A percentile compares a stretch with the other conserved stretches of the same genome.
These are phyloP conservation scores for Entomyzon cyanotis DNA, from an alignment of 2,113 vertebrate genomes.

Conservation along the genomic window DNA sequence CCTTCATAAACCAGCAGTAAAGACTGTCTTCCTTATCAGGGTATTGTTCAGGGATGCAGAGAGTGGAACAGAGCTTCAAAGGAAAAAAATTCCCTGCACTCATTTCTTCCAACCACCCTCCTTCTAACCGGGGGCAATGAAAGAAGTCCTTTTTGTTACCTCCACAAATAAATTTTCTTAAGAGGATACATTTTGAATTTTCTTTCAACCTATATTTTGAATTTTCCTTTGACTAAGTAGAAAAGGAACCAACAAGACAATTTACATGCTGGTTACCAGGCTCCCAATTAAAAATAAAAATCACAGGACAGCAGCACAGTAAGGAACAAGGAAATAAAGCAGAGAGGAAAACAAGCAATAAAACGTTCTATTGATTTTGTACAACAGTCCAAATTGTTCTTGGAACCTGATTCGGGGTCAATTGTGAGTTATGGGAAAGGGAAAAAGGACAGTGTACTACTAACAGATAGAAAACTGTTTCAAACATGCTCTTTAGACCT, in stretches of 20 bases:
- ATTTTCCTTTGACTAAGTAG: not conserved
- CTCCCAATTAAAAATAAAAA: not conserved
- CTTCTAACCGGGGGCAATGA: not conserved
- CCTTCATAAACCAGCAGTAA: not conserved
- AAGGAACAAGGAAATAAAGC: slow-evolving; percentile 22
- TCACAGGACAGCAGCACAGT: not conserved
- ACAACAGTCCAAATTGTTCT: not conserved
- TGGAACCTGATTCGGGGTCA: not conserved
- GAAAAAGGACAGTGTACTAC: not conserved
- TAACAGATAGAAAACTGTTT: slow-evolving; percentile 27
- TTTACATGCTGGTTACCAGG: not conserved
- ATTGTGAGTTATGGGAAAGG: slow-evolving; percentile 21
- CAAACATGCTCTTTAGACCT: not conserved
- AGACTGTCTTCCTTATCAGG: not conserved
- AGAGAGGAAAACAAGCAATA: not conserved
- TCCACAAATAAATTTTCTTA: not conserved
- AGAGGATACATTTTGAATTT: not conserved
- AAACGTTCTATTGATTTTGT: not conserved
- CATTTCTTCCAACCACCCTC: not conserved
- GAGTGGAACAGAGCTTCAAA: not conserved
- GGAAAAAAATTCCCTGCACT: not conserved
- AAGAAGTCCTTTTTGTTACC: not conserved
- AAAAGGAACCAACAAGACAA: not conserved
- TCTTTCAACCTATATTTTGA: not conserved
- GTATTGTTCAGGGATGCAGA: not conserved